phyloP scores from a whole-genome alignment of 2,888 invertebrate species.

The Portevinia maculata region DNA sequence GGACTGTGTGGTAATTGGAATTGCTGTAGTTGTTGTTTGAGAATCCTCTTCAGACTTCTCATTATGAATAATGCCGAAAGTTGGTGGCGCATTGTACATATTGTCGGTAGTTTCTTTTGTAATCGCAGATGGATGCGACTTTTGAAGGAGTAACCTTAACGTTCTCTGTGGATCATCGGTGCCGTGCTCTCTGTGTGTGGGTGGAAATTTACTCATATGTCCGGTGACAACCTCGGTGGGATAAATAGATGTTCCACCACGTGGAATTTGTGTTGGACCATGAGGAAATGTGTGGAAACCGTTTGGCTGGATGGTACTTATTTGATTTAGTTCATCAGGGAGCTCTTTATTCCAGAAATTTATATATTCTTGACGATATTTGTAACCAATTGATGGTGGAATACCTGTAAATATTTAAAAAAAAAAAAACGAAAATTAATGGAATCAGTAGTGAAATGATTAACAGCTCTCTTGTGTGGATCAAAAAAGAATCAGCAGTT shows the following conservation, averaged over 20 bases:
- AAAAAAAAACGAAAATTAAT: no score
- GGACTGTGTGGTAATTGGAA: constrained; percentile 41
- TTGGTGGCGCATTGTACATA: constrained; percentile 82
- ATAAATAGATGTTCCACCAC: constrained; percentile 76
- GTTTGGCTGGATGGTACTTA: constrained; percentile 79
- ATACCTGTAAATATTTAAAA: constrained; percentile 84
- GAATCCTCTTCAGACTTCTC: constrained; percentile 27
- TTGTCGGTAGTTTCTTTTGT: constrained; percentile 78
- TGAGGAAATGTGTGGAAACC: constrained; percentile 68
- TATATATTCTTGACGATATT: constrained; percentile 90
- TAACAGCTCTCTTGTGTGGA: no score
- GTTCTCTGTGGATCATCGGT: constrained; percentile 81
- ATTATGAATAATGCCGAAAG: constrained; percentile 76
- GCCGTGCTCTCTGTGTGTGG: constrained; percentile 77
- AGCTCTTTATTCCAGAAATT: constrained; percentile 93
- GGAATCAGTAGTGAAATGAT: no score
- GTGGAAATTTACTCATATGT: constrained; percentile 82
- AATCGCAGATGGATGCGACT: constrained; percentile 75
- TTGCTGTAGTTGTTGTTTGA: constrained; percentile 45
- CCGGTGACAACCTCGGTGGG: constrained; percentile 80
- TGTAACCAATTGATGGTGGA: constrained; percentile 88
- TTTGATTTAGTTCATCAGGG: constrained; percentile 87
- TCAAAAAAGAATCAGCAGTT: no score
- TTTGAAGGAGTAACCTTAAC: constrained; percentile 80
- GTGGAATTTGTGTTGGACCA: constrained; percentile 76